Conservation (phyloP, 1,140 invertebrate species). For the Hylaeus anthracinus region DNA sequence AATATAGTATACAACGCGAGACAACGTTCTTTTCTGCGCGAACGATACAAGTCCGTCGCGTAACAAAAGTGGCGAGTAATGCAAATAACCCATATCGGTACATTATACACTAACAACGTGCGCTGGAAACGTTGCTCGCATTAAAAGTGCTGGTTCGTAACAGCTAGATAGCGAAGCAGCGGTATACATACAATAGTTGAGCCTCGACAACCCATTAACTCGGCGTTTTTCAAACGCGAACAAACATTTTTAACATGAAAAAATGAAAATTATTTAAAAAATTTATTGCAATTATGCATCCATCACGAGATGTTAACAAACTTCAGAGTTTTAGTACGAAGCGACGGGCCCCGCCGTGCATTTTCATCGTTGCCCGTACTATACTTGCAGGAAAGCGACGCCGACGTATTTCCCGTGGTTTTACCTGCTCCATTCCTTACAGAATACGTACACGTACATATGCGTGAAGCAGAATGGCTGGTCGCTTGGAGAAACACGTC, state of each 20-base stretch:
- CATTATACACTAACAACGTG: neutral
- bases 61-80: neutral
- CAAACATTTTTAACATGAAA: too few species aligned
- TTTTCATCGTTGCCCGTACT: neutral
- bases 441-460: neutral
- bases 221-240: too few species aligned
- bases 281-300: too few species aligned
- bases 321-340: neutral
- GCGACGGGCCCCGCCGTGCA: neutral
- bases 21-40: neutral
- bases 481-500: neutral
- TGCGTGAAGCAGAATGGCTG: neutral
- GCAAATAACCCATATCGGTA: slow-evolving; percentile 16
- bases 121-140: slow-evolving; percentile 5
- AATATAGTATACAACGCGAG: neutral
- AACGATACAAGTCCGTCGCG: neutral
- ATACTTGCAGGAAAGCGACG: neutral
- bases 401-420: slow-evolving; percentile 10
- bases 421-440: neutral
- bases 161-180: neutral
- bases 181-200: slow-evolving; percentile 5
- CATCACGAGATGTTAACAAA: too few species aligned
- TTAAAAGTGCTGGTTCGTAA: slow-evolving; percentile 15
- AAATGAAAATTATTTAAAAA: too few species aligned
- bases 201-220: slow-evolving; percentile 13